A percentile compares a stretch with the other conserved stretches of the same genome.
Evolutionary conservation across 2,113 vertebrate species (phyloP).

Genomic region (Malurus melanocephalus): DNA sequence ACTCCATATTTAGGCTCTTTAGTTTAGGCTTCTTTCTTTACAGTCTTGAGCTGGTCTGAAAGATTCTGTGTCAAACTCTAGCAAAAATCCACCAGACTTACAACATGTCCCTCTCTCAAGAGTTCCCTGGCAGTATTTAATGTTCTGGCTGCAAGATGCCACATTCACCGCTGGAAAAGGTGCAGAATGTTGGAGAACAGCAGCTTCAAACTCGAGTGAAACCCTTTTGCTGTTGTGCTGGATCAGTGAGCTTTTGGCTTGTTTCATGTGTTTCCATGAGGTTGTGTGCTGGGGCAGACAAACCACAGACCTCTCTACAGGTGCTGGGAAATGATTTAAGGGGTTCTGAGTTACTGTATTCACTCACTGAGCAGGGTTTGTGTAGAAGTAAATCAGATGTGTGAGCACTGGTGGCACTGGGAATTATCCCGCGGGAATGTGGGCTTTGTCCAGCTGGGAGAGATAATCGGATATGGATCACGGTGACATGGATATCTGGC

Average conservation of each 20-base stretch:
- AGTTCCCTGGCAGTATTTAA: background rate
- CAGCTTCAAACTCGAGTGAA: background rate
- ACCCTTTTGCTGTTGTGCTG: background rate
- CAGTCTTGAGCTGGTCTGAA: background rate
- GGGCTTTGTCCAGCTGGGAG: background rate
- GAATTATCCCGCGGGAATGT: background rate
- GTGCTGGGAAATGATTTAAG: background rate
- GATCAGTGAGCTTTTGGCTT: background rate
- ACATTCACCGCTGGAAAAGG: background rate
- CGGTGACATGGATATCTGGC: background rate
- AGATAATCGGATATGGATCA: background rate
- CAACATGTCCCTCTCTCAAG: background rate
- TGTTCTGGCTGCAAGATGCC: background rate
- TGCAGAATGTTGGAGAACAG: background rate
- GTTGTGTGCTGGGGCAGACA: background rate
- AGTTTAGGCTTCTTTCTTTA: background rate
- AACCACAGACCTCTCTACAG: background rate
- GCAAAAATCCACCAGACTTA: background rate
- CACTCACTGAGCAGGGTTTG: background rate
- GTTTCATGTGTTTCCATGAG: background rate
- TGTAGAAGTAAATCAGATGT: background rate
- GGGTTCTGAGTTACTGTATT: background rate
- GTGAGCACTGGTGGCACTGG: background rate
- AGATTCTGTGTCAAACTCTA: background rate
- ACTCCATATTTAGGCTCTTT: background rate